These are phyloP conservation scores for Halictus ligatus DNA, from an alignment of 2,888 invertebrate genomes.

Conservation along the genomic window DNA sequence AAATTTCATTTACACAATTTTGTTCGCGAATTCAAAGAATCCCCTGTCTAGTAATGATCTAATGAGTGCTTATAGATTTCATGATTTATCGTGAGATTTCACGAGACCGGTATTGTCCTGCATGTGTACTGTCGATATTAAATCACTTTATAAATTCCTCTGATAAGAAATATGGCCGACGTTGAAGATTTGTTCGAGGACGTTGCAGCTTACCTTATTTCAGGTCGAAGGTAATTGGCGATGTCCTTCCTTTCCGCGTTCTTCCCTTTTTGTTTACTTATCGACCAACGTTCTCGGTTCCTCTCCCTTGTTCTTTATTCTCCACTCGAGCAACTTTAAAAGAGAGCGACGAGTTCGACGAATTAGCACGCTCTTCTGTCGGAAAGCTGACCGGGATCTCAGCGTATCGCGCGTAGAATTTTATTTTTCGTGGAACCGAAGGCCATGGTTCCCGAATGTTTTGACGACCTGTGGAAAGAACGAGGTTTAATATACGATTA, in stretches of 20 bases:
- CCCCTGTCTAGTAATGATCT: neutral
- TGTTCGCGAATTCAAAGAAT: too few species aligned
- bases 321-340: constrained; percentile 46
- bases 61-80: neutral
- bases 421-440: constrained; percentile 50
- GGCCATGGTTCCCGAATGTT: constrained; percentile 50
- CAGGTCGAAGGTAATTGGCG: constrained; percentile 54
- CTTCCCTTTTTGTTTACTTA: constrained; percentile 38
- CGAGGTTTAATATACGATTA: constrained; percentile 51
- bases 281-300: constrained; percentile 26
- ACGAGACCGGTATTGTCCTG: neutral
- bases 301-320: constrained; percentile 37
- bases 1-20: too few species aligned
- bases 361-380: constrained; percentile 28
- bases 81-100: neutral
- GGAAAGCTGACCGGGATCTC: constrained; percentile 25
- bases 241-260: constrained; percentile 40
- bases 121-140: neutral
- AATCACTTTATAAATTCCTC: too few species aligned
- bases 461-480: constrained; percentile 58
- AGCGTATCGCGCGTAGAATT: constrained; percentile 33
- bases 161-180: neutral
- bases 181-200: neutral
- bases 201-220: constrained; percentile 52
- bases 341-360: constrained; percentile 33